A percentile compares a stretch with the other conserved stretches of the same genome.
These are phyloP conservation scores for Monarcha castaneiventris DNA, from an alignment of 2,113 vertebrate genomes.

Conservation along the genomic window DNA sequence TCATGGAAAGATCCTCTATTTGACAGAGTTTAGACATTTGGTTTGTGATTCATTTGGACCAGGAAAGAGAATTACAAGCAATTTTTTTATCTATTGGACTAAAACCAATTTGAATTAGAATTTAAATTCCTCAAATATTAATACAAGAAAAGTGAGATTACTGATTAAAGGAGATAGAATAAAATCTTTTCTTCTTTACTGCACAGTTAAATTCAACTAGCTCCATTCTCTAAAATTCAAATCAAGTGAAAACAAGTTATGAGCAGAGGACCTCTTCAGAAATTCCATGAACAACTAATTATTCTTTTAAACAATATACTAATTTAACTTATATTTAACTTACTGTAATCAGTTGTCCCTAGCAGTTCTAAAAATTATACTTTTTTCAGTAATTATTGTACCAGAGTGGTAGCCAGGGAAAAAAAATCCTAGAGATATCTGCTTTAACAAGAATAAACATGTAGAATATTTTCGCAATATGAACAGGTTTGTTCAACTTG, in stretches of 20 bases:
- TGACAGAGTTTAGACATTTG: background rate
- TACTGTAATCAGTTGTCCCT: background rate
- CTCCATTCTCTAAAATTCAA: background rate
- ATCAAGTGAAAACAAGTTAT: background rate
- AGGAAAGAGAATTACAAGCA: background rate
- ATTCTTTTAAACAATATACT: background rate
- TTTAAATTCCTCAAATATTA: background rate
- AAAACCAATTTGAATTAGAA: background rate
- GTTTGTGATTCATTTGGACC: background rate
- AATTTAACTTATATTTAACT: background rate
- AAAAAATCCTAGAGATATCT: background rate
- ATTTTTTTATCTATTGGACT: background rate
- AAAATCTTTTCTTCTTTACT: background rate
- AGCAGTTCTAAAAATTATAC: background rate
- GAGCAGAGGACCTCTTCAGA: background rate
- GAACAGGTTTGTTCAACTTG: background rate
- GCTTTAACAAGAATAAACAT: background rate
- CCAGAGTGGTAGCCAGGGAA: background rate
- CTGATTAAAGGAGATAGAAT: background rate
- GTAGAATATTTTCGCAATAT: background rate
- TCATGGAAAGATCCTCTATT: background rate
- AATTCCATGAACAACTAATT: background rate
- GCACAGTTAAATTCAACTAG: background rate
- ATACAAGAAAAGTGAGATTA: background rate
- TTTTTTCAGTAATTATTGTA: background rate